A percentile compares a stretch with the other conserved stretches of the same genome.
Conservation (phyloP, 2,888 invertebrate genomes). For the Pogonocherus hispidulus region DNA sequence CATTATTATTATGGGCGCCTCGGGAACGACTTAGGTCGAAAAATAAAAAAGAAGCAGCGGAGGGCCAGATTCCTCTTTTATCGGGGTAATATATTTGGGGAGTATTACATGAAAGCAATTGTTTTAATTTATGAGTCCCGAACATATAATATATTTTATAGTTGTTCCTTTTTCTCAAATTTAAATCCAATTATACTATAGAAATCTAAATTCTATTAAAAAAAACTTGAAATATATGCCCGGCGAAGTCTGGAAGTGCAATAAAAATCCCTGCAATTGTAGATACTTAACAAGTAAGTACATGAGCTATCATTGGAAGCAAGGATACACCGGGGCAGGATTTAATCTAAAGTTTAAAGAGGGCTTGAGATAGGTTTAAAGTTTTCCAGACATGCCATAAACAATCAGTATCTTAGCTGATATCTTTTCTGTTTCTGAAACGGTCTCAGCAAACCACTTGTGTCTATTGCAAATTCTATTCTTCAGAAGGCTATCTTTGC, state of each 20-base stretch:
- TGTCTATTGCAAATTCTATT: constrained; percentile 26
- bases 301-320: constrained; percentile 39
- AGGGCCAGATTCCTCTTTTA: too few species aligned
- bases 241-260: constrained; percentile 29
- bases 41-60: too few species aligned
- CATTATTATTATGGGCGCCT: too few species aligned
- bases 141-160: too few species aligned
- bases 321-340: constrained; percentile 40
- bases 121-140: too few species aligned
- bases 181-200: neutral
- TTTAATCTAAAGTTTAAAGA: constrained; percentile 56
- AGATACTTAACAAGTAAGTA: constrained; percentile 44
- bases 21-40: too few species aligned
- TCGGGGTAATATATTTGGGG: too few species aligned
- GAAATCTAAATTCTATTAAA: constrained; percentile 4
- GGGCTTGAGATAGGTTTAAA: constrained; percentile 50
- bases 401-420: constrained; percentile 53
- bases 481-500: neutral
- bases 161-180: neutral
- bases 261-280: constrained; percentile 37
- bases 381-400: constrained; percentile 55
- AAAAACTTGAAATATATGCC: constrained; percentile 26
- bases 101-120: too few species aligned
- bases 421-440: constrained; percentile 35
- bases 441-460: constrained; percentile 33